Evolutionary conservation across 2,113 vertebrate species (phyloP).

Genomic region (Mesembrinibis cayennensis): DNA sequence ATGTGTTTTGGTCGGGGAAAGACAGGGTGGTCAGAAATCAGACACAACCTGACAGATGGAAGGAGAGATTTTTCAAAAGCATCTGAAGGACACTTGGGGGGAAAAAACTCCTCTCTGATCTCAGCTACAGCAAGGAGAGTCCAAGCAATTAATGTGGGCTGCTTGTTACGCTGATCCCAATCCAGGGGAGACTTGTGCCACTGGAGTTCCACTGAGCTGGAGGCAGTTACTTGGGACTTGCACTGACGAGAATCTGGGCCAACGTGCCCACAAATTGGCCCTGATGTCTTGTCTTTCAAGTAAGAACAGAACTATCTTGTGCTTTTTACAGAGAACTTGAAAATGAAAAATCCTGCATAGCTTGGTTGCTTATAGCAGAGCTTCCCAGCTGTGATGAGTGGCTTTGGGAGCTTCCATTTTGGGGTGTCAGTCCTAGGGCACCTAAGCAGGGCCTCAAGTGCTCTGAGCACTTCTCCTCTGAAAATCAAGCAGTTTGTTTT

Average conservation of each 20-base stretch:
- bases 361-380: background rate
- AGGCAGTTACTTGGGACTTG: background rate
- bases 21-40: background rate
- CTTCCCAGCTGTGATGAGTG: background rate
- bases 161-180: background rate
- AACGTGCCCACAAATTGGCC: background rate
- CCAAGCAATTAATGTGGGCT: background rate
- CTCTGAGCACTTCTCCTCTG: background rate
- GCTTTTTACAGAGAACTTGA: background rate
- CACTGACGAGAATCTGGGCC: background rate
- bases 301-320: background rate
- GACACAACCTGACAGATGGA: background rate
- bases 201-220: background rate
- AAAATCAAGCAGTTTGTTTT: background rate
- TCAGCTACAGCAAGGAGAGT: background rate
- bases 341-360: background rate
- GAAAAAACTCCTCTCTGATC: background rate
- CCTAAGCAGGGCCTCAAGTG: background rate
- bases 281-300: background rate
- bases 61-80: background rate
- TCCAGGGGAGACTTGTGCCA: background rate
- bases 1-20: background rate
- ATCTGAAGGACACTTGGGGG: background rate
- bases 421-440: background rate
- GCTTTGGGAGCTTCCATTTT: background rate